These are phyloP conservation scores for Ia io DNA, from an alignment of 2,113 vertebrate species.

Conservation along the genomic window DNA sequence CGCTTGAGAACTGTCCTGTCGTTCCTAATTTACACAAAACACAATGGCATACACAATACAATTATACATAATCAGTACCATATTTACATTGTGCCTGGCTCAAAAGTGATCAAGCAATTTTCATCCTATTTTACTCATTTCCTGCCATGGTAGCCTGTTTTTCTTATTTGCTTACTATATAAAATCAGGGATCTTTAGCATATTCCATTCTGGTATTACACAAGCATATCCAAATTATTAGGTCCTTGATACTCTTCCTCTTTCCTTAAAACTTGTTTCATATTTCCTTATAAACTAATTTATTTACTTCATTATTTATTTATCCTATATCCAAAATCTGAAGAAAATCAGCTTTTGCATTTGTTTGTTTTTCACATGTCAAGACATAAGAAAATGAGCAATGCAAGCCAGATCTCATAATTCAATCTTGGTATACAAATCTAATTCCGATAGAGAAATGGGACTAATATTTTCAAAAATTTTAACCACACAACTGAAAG, in stretches of 20 bases:
- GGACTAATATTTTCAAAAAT: slow-evolving; percentile 16
- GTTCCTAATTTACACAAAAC: slow-evolving; percentile 2
- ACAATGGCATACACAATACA: not conserved
- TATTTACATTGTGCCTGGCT: not conserved
- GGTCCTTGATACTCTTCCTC: not conserved
- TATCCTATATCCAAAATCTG: not conserved
- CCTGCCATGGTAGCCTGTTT: not conserved
- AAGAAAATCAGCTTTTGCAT: slow-evolving; percentile 11
- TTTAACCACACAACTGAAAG: not conserved
- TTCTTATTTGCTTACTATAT: slow-evolving; percentile 28
- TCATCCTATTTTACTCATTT: slow-evolving; percentile 6
- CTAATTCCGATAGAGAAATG: slow-evolving; percentile 32
- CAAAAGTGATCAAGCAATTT: not conserved
- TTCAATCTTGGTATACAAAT: slow-evolving; percentile 2
- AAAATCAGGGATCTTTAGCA: slow-evolving; percentile 24
- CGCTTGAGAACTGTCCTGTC: not conserved
- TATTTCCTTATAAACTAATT: slow-evolving; percentile 14
- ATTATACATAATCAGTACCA: not conserved
- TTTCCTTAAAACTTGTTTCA: slow-evolving; percentile 14
- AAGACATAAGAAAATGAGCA: slow-evolving; percentile 30
- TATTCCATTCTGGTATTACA: not conserved
- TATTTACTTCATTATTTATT: slow-evolving; percentile 6
- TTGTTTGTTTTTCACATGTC: slow-evolving; percentile 16
- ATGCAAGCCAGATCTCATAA: not conserved
- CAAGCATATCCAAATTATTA: slow-evolving; percentile 11